Evolutionary conservation across 2,797 vertebrate species (phyloP).

Genomic region (Phataginus tricuspis): DNA sequence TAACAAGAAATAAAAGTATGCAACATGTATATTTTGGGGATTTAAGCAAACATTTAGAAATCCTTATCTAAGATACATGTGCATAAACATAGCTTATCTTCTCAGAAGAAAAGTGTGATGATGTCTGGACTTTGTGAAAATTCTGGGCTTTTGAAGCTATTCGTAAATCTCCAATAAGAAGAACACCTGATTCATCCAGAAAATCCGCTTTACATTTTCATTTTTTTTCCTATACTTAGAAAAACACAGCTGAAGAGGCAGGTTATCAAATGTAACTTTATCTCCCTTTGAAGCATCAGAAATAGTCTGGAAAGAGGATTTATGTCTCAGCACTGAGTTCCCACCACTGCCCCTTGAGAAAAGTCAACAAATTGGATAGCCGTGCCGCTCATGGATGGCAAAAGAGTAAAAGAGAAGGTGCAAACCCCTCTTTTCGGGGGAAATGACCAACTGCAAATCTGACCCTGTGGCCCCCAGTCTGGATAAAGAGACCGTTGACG

Average conservation of each 20-base stretch:
- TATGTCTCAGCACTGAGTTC: neutral
- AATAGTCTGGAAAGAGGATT: slow-evolving; percentile 51
- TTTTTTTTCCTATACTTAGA: slow-evolving; percentile 29
- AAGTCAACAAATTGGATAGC: neutral
- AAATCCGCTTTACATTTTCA: neutral
- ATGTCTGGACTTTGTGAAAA: neutral
- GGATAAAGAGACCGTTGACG: slow-evolving; percentile 29
- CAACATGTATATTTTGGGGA: neutral
- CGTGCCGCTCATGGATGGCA: neutral
- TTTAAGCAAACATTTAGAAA: slow-evolving; percentile 9
- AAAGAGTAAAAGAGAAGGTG: neutral
- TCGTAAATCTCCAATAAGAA: neutral
- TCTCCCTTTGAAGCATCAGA: slow-evolving; percentile 32
- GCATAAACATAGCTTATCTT: neutral
- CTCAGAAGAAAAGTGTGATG: neutral
- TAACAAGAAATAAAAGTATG: neutral
- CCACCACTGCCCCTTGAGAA: slow-evolving; percentile 45
- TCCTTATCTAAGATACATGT: neutral
- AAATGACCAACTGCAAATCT: neutral
- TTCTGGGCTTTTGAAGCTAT: neutral
- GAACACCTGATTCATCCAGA: neutral
- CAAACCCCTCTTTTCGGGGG: neutral
- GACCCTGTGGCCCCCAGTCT: neutral
- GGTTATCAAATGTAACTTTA: neutral
- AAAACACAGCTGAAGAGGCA: neutral